phyloP scores from a whole-genome alignment of 2,888 invertebrate species.

The Stictocephala bisonia region DNA sequence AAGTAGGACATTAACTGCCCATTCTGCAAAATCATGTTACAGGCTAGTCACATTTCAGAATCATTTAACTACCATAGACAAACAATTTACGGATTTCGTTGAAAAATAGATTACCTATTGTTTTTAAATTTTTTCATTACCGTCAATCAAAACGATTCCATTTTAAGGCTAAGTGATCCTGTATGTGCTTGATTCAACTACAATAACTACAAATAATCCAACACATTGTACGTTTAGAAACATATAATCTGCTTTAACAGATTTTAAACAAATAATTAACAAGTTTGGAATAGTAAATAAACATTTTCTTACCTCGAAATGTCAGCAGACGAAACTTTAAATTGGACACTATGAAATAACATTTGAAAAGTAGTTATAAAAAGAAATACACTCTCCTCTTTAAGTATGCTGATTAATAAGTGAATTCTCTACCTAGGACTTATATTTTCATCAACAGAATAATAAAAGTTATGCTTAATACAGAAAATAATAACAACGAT shows the following conservation, averaged over 20 bases:
- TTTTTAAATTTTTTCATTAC: too few species aligned
- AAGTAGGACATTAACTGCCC: too few species aligned
- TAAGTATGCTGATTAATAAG: background rate
- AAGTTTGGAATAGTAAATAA: slow-evolving; percentile 22
- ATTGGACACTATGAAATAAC: slow-evolving; percentile 13
- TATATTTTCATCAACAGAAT: background rate
- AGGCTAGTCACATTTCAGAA: too few species aligned
- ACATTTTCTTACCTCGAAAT: slow-evolving; percentile 67
- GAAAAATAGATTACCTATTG: too few species aligned
- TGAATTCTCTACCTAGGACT: slow-evolving; percentile 2
- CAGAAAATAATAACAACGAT: slow-evolving; percentile 27
- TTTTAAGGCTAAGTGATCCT: too few species aligned
- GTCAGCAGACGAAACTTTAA: slow-evolving; percentile 71
- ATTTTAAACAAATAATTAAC: background rate
- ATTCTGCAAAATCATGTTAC: too few species aligned
- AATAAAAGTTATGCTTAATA: background rate
- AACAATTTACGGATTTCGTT: too few species aligned
- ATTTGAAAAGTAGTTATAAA: slow-evolving; percentile 9
- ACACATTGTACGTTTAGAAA: too few species aligned
- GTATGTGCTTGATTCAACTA: background rate
- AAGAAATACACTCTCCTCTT: background rate
- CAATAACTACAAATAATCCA: background rate
- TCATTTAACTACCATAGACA: too few species aligned
- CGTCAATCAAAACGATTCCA: too few species aligned
- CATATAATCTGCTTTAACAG: too few species aligned